A percentile compares a stretch with the other conserved stretches of the same genome.
These are phyloP conservation scores for Hycleus phaleratus DNA, from an alignment of 1,140 invertebrate genomes.

Conservation along the genomic window DNA sequence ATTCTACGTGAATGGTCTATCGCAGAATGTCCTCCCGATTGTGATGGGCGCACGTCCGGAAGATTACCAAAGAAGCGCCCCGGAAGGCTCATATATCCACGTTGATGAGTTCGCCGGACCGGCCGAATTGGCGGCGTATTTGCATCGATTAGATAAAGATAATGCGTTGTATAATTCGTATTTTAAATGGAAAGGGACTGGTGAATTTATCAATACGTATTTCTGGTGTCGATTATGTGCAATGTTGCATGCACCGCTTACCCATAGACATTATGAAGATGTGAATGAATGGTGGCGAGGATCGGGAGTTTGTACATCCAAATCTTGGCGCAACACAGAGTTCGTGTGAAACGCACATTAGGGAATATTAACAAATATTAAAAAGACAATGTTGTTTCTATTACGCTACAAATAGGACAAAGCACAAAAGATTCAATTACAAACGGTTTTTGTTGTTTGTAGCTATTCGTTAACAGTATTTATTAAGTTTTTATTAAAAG, in stretches of 20 bases:
- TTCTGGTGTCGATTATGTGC: conserved; percentile 94
- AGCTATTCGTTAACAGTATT: too few species aligned
- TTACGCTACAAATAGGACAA: too few species aligned
- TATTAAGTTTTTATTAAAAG: too few species aligned
- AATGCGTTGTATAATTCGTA: conserved; percentile 88
- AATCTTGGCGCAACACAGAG: conserved; percentile 55
- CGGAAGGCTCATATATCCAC: conserved; percentile 80
- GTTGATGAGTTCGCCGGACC: conserved; percentile 88
- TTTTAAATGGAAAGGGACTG: conserved; percentile 84
- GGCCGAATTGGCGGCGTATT: conserved; percentile 74
- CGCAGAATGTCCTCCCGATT: conserved; percentile 55
- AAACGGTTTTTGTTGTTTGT: not conserved
- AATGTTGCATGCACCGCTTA: conserved; percentile 67
- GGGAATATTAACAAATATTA: not conserved
- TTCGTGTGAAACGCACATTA: conserved; percentile 24
- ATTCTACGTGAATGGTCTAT: conserved; percentile 87
- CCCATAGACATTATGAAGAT: conserved; percentile 63
- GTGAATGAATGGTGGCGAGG: conserved; percentile 85
- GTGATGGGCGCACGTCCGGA: conserved; percentile 90
- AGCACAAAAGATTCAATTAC: not conserved
- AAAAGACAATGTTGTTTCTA: too few species aligned
- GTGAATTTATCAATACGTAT: conserved; percentile 89
- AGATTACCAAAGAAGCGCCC: conserved; percentile 82
- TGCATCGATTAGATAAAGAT: conserved; percentile 76
- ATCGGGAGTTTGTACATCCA: conserved; percentile 57